Conservation (phyloP, 2,888 invertebrate species). For the Piscicola geometra region DNA sequence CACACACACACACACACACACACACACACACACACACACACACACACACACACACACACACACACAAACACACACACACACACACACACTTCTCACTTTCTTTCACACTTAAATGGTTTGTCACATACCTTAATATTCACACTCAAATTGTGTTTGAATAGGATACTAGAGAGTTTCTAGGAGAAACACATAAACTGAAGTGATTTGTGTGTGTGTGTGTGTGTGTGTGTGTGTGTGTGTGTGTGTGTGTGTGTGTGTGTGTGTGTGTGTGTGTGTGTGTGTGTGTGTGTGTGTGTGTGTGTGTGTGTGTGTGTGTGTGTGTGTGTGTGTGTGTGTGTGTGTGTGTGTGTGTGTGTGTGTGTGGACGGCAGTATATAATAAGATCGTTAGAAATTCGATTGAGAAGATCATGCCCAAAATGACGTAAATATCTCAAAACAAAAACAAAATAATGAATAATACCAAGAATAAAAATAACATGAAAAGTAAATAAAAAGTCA, state of each 20-base stretch:
- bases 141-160: no score
- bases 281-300: background rate
- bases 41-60: no score
- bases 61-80: no score
- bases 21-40: no score
- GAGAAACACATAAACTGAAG: background rate
- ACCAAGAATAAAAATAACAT: background rate
- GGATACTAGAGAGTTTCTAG: no score
- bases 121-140: no score
- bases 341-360: background rate
- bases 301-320: background rate
- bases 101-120: no score
- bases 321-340: constrained; percentile 1
- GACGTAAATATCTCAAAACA: no score
- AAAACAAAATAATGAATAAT: background rate
- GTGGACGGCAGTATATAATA: background rate
- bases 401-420: background rate
- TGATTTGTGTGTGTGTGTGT: background rate
- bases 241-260: no score
- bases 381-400: background rate
- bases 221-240: no score
- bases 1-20: no score
- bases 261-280: background rate
- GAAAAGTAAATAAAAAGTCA: background rate
- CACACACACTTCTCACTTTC: no score